Percentiles rank a stretch among this genome's conserved stretches.
These are phyloP conservation scores for Plagodis pulveraria DNA, from an alignment of 2,888 invertebrate genomes.

Conservation along the genomic window DNA sequence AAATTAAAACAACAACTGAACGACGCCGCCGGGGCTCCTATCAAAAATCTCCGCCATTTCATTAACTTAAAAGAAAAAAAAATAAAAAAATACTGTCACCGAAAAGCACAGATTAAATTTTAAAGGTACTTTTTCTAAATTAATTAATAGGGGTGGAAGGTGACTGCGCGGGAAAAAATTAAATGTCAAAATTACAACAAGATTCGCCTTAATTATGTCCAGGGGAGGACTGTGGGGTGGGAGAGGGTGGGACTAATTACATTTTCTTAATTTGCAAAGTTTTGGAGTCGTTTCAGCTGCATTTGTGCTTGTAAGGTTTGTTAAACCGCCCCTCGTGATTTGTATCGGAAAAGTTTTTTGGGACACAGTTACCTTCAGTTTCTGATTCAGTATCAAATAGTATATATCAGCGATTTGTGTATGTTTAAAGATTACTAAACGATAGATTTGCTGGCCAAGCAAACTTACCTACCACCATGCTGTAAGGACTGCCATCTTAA, in stretches of 20 bases:
- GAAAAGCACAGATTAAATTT: slow-evolving; percentile 79
- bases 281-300: slow-evolving; percentile 41
- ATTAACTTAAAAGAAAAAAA: slow-evolving; percentile 62
- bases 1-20: slow-evolving; percentile 48
- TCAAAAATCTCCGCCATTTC: slow-evolving; percentile 77
- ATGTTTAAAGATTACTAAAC: no score
- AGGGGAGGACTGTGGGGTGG: slow-evolving; percentile 39
- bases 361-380: neutral
- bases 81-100: slow-evolving; percentile 67
- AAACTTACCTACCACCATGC: no score
- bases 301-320: slow-evolving; percentile 49
- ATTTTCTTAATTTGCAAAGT: slow-evolving; percentile 84
- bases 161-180: slow-evolving; percentile 76
- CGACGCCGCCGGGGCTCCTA: slow-evolving; percentile 46
- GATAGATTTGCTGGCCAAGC: no score
- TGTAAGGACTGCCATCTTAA: no score
- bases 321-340: slow-evolving; percentile 45
- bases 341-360: slow-evolving; percentile 44
- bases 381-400: no score
- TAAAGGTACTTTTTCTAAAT: slow-evolving; percentile 76
- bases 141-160: slow-evolving; percentile 74
- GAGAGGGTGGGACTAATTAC: slow-evolving; percentile 71
- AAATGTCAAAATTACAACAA: slow-evolving; percentile 84
- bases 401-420: no score
- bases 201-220: slow-evolving; percentile 82